A percentile compares a stretch with the other conserved stretches of the same genome.
phyloP scores from a whole-genome alignment of 1,140 invertebrate species.

The Thalassaphorura encarpata region DNA sequence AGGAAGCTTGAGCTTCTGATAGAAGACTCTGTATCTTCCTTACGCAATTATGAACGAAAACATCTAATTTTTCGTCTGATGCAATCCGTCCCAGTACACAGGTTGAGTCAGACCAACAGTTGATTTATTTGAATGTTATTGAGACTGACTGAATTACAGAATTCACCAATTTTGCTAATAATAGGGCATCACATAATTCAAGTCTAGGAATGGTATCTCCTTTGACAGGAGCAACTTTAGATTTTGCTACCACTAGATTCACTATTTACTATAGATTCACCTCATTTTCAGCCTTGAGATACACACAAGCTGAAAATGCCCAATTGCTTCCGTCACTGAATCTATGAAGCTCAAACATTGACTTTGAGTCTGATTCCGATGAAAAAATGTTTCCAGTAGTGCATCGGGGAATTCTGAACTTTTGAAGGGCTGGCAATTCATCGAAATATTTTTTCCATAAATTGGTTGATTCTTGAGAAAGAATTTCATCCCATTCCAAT shows the following conservation, averaged over 20 bases:
- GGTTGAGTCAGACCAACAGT: too few species aligned
- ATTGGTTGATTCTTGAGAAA: constrained; percentile 23
- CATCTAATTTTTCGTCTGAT: too few species aligned
- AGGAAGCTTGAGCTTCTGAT: too few species aligned
- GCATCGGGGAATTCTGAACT: constrained; percentile 2
- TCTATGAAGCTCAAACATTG: background rate
- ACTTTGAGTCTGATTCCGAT: too few species aligned
- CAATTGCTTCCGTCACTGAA: constrained; percentile 3
- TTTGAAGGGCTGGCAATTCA: background rate
- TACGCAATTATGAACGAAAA: too few species aligned
- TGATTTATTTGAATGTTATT: too few species aligned
- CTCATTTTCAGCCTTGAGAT: background rate
- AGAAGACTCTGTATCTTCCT: too few species aligned
- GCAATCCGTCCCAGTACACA: too few species aligned
- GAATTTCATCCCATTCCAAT: constrained; percentile 17
- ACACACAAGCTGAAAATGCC: constrained; percentile 1
- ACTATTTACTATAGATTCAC: background rate
- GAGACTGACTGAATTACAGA: too few species aligned
- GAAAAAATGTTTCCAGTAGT: background rate
- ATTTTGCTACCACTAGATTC: constrained; percentile 22
- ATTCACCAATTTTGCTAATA: too few species aligned
- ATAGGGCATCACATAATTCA: constrained; percentile 35
- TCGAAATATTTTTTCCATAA: constrained; percentile 15
- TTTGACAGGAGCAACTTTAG: constrained; percentile 32
- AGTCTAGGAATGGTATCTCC: constrained; percentile 30